Evolutionary conservation across 1,140 invertebrate genomes (phyloP).

Genomic region (Aporrectodea caliginosa): DNA sequence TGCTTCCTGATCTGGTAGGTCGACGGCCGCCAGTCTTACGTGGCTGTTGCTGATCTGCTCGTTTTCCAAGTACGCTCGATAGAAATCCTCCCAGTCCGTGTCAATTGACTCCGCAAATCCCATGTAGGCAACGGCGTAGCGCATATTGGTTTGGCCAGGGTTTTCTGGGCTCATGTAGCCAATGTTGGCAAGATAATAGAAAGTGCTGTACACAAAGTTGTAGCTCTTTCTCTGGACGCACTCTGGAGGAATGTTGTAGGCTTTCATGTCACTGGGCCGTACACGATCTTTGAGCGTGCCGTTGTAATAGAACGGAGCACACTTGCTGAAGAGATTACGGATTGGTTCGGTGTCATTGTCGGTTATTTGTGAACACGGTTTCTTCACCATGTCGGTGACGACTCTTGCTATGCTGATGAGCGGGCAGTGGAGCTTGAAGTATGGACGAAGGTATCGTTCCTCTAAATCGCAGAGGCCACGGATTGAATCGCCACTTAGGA

Average conservation of each 20-base stretch:
- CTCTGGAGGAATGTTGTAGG: not conserved
- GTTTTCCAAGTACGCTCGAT: not conserved
- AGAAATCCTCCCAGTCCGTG: not conserved
- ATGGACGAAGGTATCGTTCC: not conserved
- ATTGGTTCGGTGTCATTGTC: not conserved
- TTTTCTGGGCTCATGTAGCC: not conserved
- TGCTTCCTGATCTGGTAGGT: constrained; percentile 11
- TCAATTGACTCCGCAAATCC: not conserved
- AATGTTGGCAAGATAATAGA: not conserved
- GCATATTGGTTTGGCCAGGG: not conserved
- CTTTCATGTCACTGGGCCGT: not conserved
- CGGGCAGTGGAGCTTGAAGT: not conserved
- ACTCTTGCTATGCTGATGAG: not conserved
- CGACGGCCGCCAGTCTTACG: not conserved
- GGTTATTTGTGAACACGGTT: not conserved
- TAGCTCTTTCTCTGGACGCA: not conserved
- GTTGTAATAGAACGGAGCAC: not conserved
- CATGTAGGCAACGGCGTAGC: not conserved
- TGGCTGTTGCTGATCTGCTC: not conserved
- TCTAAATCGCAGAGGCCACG: not conserved
- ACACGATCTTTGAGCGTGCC: not conserved
- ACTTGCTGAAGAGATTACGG: not conserved
- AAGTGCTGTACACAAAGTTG: not conserved
- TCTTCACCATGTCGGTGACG: not conserved
- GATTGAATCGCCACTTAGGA: not conserved